Evolutionary conservation across 2,113 vertebrate genomes (phyloP).

Genomic region (Hippocampus comes): DNA sequence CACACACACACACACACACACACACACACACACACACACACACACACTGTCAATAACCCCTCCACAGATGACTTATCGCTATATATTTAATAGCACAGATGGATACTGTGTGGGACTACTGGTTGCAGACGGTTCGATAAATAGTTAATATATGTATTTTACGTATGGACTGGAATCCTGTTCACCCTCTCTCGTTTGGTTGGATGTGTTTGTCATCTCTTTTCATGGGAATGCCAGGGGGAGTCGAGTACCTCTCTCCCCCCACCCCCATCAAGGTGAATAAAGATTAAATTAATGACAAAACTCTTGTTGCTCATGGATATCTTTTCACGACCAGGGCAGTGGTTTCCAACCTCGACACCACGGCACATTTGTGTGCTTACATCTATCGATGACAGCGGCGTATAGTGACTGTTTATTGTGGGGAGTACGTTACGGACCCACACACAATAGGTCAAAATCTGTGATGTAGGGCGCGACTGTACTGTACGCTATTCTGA

Average conservation of each 20-base stretch:
- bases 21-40: slow-evolving; percentile 20
- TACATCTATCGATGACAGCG: no score
- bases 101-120: slow-evolving; percentile 71
- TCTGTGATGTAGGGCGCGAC: no score
- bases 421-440: no score
- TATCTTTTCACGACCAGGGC: no score
- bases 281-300: slow-evolving; percentile 69
- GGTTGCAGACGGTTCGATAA: slow-evolving; percentile 61
- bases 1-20: slow-evolving; percentile 28
- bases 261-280: slow-evolving; percentile 58
- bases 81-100: slow-evolving; percentile 78
- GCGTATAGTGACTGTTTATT: no score
- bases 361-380: no score
- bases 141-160: slow-evolving; percentile 83
- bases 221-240: slow-evolving; percentile 78
- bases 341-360: no score
- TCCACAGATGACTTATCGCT: slow-evolving; percentile 74
- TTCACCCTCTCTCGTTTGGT: slow-evolving; percentile 72
- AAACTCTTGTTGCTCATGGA: slow-evolving; percentile 39
- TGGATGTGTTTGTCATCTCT: slow-evolving; percentile 78
- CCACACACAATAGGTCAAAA: no score
- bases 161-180: slow-evolving; percentile 74
- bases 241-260: slow-evolving; percentile 55
- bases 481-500: no score
- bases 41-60: slow-evolving; percentile 55